A percentile compares a stretch with the other conserved stretches of the same genome.
Conservation (phyloP, 2,113 vertebrate genomes). For the Tylochromis polylepis region DNA sequence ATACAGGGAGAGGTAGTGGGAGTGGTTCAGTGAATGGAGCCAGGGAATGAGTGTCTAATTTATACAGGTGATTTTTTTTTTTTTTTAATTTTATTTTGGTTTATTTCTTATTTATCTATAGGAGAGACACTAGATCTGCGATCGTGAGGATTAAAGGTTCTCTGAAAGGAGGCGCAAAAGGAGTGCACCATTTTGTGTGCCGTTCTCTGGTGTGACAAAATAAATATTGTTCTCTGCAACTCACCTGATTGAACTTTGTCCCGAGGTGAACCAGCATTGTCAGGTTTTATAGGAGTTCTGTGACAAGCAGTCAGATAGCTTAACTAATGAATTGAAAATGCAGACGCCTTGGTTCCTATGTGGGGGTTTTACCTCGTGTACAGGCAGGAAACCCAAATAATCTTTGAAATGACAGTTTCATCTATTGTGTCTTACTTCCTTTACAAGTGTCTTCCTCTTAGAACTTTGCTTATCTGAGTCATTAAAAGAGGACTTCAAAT, state of each 20-base stretch:
- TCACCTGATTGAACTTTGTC: background rate
- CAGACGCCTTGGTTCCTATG: background rate
- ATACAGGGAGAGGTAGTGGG: background rate
- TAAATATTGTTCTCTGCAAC: background rate
- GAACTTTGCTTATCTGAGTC: background rate
- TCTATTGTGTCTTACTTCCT: slow-evolving; percentile 15
- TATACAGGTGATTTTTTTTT: background rate
- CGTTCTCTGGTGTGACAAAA: background rate
- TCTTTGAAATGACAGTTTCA: background rate
- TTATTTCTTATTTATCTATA: background rate
- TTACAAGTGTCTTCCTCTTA: background rate
- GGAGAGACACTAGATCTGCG: background rate
- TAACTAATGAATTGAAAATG: background rate
- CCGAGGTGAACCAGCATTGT: background rate
- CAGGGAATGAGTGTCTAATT: too few species aligned
- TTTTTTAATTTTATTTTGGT: background rate
- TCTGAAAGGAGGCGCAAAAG: background rate
- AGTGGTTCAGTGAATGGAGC: too few species aligned
- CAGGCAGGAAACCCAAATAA: slow-evolving; percentile 4
- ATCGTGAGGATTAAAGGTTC: background rate
- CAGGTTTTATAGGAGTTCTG: background rate
- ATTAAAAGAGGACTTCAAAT: background rate
- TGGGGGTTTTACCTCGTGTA: background rate
- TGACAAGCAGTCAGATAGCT: background rate
- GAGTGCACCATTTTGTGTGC: background rate